Conservation (phyloP, 2,797 vertebrate species). For the Rousettus madagascariensis region DNA sequence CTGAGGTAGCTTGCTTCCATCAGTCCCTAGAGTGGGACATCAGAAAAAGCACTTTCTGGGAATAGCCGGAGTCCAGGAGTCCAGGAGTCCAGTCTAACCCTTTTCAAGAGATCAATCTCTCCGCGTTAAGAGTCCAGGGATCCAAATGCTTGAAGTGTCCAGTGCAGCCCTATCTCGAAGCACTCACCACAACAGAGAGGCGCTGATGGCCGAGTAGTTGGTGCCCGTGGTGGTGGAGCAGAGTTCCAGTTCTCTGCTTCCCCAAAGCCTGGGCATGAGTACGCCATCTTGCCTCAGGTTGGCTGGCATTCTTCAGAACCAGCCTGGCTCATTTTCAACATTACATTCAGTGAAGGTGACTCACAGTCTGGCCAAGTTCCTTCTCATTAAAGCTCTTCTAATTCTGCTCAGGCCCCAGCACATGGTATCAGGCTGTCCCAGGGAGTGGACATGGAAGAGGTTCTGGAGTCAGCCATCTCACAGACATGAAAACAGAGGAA, state of each 20-base stretch:
- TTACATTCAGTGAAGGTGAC: background rate
- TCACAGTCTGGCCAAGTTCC: background rate
- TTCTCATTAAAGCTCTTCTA: background rate
- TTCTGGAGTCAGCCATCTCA: background rate
- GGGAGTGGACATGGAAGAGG: background rate
- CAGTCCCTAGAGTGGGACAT: background rate
- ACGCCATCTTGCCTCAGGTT: background rate
- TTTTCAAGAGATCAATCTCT: background rate
- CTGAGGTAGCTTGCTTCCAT: background rate
- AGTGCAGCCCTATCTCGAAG: background rate
- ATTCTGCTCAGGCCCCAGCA: background rate
- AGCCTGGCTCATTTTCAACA: background rate
- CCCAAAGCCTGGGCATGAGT: background rate
- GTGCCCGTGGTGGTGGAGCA: background rate
- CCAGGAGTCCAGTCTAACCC: background rate
- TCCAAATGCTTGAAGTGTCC: background rate
- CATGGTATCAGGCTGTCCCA: background rate
- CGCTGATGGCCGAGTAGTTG: background rate
- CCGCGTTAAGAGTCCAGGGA: background rate
- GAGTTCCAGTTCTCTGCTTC: background rate
- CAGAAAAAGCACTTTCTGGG: constrained; percentile 2
- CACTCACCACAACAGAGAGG: background rate
- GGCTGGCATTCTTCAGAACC: background rate
- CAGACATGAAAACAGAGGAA: background rate
- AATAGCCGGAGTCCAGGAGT: background rate